These are phyloP conservation scores for Cerastis rubricosa DNA, from an alignment of 2,888 invertebrate species.

Conservation along the genomic window DNA sequence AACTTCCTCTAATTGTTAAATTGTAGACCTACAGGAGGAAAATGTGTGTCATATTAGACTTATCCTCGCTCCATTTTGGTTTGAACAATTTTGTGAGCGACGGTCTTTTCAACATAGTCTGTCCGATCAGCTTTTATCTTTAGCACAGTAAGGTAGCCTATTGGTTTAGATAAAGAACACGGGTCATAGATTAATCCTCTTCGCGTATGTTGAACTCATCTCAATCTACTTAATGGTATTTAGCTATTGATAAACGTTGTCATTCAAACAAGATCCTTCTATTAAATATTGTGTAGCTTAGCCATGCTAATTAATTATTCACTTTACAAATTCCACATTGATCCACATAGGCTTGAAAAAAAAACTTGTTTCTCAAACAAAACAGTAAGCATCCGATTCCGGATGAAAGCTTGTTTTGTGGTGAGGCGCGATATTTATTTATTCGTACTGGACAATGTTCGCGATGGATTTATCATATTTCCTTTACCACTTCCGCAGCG, in stretches of 20 bases:
- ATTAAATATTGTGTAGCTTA: background rate
- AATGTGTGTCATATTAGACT: slow-evolving; percentile 27
- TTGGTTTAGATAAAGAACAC: slow-evolving; percentile 21
- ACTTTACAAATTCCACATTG: slow-evolving; percentile 4
- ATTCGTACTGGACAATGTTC: slow-evolving; percentile 79
- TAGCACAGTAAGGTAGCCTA: background rate
- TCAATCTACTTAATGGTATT: slow-evolving; percentile 23
- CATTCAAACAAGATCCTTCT: slow-evolving; percentile 22
- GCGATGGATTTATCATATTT: slow-evolving; percentile 85
- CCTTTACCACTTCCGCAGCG: slow-evolving; percentile 85
- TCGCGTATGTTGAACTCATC: slow-evolving; percentile 15
- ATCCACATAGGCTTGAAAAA: background rate
- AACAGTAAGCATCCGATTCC: slow-evolving; percentile 9
- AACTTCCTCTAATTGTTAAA: background rate
- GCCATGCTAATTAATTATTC: background rate
- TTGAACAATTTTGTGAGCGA: slow-evolving; percentile 13
- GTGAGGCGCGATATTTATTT: slow-evolving; percentile 61
- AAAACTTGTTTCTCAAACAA: slow-evolving; percentile 20
- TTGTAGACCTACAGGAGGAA: slow-evolving; percentile 6
- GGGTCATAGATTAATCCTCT: slow-evolving; percentile 44
- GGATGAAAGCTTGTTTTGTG: slow-evolving; percentile 52
- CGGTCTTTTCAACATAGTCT: slow-evolving; percentile 10
- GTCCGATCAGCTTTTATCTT: slow-evolving; percentile 10
- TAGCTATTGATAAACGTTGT: slow-evolving; percentile 27
- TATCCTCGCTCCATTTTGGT: slow-evolving; percentile 49